A percentile compares a stretch with the other conserved stretches of the same genome.
These are phyloP conservation scores for Clarias laeviceps DNA, from an alignment of 2,797 vertebrate species.

Conservation along the genomic window DNA sequence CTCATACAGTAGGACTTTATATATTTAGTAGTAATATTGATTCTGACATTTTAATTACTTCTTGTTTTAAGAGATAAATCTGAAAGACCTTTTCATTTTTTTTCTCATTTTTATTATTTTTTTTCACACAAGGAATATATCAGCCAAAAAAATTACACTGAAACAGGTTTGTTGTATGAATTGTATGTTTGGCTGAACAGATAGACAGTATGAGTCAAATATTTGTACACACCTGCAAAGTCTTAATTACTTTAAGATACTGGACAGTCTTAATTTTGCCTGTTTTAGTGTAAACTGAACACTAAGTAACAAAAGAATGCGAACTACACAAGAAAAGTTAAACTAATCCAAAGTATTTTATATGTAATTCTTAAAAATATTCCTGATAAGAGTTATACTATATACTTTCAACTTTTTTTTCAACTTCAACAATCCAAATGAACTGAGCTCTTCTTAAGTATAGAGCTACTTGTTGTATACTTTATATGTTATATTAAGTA, in stretches of 20 bases:
- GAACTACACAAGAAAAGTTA: too few relatives aligned
- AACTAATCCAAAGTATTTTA: neutral
- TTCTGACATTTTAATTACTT: neutral
- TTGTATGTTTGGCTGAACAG: neutral
- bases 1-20: neutral
- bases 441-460: neutral
- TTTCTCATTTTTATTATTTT: neutral
- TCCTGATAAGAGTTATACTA: neutral
- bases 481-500: neutral
- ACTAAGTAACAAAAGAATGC: neutral
- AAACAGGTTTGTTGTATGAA: neutral
- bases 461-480: neutral
- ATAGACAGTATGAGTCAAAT: neutral
- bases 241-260: too few relatives aligned
- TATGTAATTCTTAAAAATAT: neutral
- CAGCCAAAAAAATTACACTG: neutral
- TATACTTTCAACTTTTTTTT: neutral
- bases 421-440: neutral
- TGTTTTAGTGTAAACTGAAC: neutral
- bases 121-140: neutral
- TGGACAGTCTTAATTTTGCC: neutral
- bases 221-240: conserved; percentile 6
- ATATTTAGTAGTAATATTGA: neutral
- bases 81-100: neutral
- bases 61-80: conserved; percentile 1